These are phyloP conservation scores for Lasioglossum pauxillum DNA, from an alignment of 2,888 invertebrate genomes.

Conservation along the genomic window DNA sequence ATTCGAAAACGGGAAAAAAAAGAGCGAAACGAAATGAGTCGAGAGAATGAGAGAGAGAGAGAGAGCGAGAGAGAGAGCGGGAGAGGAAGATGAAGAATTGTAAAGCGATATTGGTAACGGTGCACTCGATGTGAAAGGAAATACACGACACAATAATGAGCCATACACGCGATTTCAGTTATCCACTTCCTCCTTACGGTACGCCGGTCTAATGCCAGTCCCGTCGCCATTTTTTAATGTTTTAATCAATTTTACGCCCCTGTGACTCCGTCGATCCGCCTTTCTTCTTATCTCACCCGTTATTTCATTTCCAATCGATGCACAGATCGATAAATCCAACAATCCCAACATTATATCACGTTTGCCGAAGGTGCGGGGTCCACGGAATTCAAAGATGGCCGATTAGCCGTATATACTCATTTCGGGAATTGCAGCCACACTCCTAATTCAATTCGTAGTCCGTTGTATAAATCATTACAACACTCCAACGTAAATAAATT, in stretches of 20 bases:
- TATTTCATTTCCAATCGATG: neutral
- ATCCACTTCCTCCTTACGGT: constrained; percentile 32
- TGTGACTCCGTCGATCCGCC: neutral
- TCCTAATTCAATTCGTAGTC: neutral
- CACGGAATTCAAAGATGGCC: neutral
- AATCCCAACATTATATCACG: neutral
- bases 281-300: neutral
- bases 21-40: constrained; percentile 1
- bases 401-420: neutral
- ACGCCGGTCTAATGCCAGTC: constrained; percentile 10
- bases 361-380: neutral
- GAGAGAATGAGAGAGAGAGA: neutral
- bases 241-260: constrained; percentile 4
- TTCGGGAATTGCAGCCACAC: neutral
- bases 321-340: neutral
- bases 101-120: constrained; percentile 71
- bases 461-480: neutral
- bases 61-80: neutral
- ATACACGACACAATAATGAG: constrained; percentile 69
- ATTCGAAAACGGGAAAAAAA: constrained; percentile 24
- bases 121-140: constrained; percentile 76
- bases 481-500: too few relatives aligned
- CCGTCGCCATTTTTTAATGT: neutral
- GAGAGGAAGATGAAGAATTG: constrained; percentile 50
- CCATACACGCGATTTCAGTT: constrained; percentile 34